Evolutionary conservation across 1,140 invertebrate species (phyloP), one percentile per base, ranked within the genome.

Genomic region (Drosophila subobscura): DNA sequence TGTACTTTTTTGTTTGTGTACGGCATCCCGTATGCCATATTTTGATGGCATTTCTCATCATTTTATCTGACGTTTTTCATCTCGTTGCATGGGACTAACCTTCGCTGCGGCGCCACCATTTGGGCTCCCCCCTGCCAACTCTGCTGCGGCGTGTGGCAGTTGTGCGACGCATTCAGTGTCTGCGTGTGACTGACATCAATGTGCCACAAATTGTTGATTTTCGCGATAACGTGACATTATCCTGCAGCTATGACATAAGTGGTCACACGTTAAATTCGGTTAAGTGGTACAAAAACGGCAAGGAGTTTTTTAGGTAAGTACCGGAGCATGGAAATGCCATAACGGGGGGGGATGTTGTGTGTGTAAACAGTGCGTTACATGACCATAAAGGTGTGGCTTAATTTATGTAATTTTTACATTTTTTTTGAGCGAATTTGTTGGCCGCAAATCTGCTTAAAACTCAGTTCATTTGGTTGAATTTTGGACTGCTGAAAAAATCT

Each of bases 251-350:
- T 79, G 93, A 94, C 78, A 89, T 93, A 80, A 93, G 93, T 75
- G 93, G 92, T 5, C 95, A 95, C 63, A 92, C 92, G 14, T 92
- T 96, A 25, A 96, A 96, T 91, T 95, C 95, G 8, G 94, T 96
- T 72, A 96, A 96, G 91, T 96, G 95, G 95, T 96, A 96, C 92
- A 96, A 96, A 81, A 95, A 95, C 59, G 93, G 93, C 49, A 92
- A 93, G 71, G 94, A 96, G 89, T 95, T 96, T 91, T 96, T 94
- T 91, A 93, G 95, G 72, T 95, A 93, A 86, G 90, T 89, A 55
- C 47, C 41, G 57, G 22, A 14, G 29, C 29, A 40, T 41, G 20
- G 4, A 27, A 8, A 41, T 63, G n/a, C 8, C 8, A 5, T 42
- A 45, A 29, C 5, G 16, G n/a, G 23, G 52, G 14, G 4, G 22